phyloP scores from a whole-genome alignment of 2,888 invertebrate genomes.

The Invenusta paracnida region DNA sequence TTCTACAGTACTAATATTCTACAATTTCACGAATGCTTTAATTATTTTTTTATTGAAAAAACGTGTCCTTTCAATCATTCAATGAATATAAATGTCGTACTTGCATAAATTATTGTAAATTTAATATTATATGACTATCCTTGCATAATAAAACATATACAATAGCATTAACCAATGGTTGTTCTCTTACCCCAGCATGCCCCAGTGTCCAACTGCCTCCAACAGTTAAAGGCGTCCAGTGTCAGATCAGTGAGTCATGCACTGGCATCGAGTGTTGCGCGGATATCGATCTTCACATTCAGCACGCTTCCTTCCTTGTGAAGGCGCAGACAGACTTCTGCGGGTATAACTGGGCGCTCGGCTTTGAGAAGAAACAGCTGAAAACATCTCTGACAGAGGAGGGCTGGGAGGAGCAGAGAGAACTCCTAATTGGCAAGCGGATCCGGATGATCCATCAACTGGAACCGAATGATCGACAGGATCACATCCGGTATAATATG shows the following conservation, averaged over 20 bases:
- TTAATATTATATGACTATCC: too few relatives aligned
- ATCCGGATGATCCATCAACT: not conserved
- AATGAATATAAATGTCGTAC: too few relatives aligned
- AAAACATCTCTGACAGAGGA: not conserved
- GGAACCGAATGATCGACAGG: not conserved
- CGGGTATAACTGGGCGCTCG: not conserved
- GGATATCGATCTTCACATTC: slow-evolving; percentile 29
- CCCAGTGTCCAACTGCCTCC: not conserved
- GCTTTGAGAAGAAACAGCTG: not conserved
- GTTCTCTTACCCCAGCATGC: too few relatives aligned
- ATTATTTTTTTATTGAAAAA: too few relatives aligned
- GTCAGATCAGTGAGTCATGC: slow-evolving; percentile 47
- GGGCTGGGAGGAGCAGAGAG: not conserved
- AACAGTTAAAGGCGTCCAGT: slow-evolving; percentile 34
- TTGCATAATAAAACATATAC: too few relatives aligned
- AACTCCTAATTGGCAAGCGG: not conserved
- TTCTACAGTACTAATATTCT: too few relatives aligned
- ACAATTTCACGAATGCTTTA: too few relatives aligned
- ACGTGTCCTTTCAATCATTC: too few relatives aligned
- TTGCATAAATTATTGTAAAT: too few relatives aligned
- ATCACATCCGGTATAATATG: not conserved
- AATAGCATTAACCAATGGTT: too few relatives aligned
- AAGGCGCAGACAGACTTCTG: not conserved
- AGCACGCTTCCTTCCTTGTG: not conserved
- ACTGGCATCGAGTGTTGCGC: slow-evolving; percentile 39